Conservation (phyloP, 2,797 vertebrate genomes). For the Enteromius paludinosus region DNA sequence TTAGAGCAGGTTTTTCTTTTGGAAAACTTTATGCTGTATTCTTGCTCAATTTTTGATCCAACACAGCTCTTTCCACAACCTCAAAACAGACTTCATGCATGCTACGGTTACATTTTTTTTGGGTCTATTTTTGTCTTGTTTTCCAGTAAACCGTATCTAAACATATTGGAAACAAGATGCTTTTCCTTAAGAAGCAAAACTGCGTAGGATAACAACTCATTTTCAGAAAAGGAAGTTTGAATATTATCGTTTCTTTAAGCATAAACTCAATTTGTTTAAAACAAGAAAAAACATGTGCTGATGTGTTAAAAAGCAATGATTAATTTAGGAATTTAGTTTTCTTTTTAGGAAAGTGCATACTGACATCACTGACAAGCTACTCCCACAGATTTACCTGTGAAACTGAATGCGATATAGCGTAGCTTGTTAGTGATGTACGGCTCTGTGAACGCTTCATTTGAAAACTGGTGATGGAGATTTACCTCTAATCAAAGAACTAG, state of each 20-base stretch:
- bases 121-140: neutral
- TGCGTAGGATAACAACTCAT: neutral
- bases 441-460: too few species aligned
- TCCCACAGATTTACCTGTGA: too few species aligned
- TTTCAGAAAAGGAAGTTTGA: neutral
- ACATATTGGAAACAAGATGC: neutral
- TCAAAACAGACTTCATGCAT: slow-evolving; percentile 1
- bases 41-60: neutral
- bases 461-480: too few species aligned
- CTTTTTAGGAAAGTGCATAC: neutral
- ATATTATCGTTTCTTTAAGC: neutral
- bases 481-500: too few species aligned
- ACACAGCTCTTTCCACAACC: neutral
- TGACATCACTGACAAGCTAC: too few species aligned
- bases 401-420: too few species aligned
- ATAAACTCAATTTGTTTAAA: neutral
- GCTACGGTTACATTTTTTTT: neutral
- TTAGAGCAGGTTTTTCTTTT: neutral
- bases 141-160: neutral
- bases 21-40: neutral
- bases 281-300: too few species aligned
- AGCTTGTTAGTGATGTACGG: too few species aligned
- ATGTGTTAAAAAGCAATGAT: neutral
- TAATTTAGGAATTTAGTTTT: neutral
- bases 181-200: neutral